Evolutionary conservation across 2,888 invertebrate species (phyloP).

Genomic region (Fissipunctia ypsillon): DNA sequence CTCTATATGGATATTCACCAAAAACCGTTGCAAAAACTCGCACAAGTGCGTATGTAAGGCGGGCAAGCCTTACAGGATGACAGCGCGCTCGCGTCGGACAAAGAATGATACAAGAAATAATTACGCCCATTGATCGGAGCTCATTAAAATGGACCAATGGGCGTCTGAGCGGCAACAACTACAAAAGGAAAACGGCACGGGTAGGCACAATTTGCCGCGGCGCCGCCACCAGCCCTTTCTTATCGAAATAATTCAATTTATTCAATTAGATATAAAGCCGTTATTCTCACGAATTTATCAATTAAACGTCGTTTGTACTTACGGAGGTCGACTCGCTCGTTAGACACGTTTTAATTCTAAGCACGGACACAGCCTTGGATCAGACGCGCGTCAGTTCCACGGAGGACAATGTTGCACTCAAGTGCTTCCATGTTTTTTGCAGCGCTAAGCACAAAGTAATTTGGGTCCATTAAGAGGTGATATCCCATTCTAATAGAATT

Average conservation of each 20-base stretch:
- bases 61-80: constrained; percentile 80
- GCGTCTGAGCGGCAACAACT: constrained; percentile 71
- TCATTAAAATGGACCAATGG: constrained; percentile 88
- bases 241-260: constrained; percentile 84
- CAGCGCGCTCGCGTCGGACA: constrained; percentile 84
- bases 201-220: constrained; percentile 86
- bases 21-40: constrained; percentile 83
- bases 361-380: constrained; percentile 46
- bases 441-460: not conserved
- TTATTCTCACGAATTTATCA: constrained; percentile 79
- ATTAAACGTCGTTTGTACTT: constrained; percentile 74
- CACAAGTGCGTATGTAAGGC: constrained; percentile 67
- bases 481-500: not conserved
- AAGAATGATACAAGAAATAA: constrained; percentile 89
- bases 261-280: constrained; percentile 82
- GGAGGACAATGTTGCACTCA: constrained; percentile 22
- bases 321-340: constrained; percentile 67
- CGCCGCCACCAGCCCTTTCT: constrained; percentile 85
- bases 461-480: not conserved
- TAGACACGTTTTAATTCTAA: constrained; percentile 63
- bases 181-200: constrained; percentile 81
- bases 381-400: constrained; percentile 20
- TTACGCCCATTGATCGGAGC: constrained; percentile 89
- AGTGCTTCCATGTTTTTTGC: constrained; percentile 16
- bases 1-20: constrained; percentile 83